These are phyloP conservation scores for Prenolepis imparis DNA, from an alignment of 2,888 invertebrate species.

Conservation along the genomic window DNA sequence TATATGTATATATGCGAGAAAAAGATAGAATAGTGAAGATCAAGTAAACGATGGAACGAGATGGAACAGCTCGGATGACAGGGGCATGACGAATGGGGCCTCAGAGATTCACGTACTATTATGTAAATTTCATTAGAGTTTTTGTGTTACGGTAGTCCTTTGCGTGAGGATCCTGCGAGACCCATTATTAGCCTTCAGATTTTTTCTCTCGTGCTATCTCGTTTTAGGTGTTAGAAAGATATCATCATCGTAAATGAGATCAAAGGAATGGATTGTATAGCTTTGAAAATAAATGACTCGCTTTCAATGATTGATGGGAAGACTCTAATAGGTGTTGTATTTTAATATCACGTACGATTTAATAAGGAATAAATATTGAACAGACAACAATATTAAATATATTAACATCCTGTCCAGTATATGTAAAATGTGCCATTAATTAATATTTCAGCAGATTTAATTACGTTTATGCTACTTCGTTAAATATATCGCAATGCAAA, in stretches of 20 bases:
- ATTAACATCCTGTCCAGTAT: constrained; percentile 3
- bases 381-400: constrained; percentile 13
- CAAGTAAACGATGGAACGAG: constrained; percentile 67
- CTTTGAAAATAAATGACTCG: constrained; percentile 8
- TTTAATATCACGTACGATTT: neutral
- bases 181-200: constrained; percentile 71
- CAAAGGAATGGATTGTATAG: neutral
- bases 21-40: constrained; percentile 34
- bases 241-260: constrained; percentile 22
- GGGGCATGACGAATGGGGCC: constrained; percentile 73
- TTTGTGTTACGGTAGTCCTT: constrained; percentile 62
- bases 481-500: constrained; percentile 31
- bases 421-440: constrained; percentile 28
- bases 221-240: constrained; percentile 59
- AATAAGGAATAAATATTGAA: neutral
- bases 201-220: constrained; percentile 52
- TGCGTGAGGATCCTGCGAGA: constrained; percentile 31
- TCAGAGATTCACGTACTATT: constrained; percentile 72
- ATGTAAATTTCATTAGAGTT: constrained; percentile 79
- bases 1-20: neutral
- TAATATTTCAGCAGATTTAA: constrained; percentile 28
- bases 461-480: constrained; percentile 26
- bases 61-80: constrained; percentile 63
- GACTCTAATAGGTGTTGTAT: neutral
- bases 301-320: neutral